Base-by-base conservation (phyloP, 2,888 invertebrate genomes). In the Odontothrips loti region DNA sequence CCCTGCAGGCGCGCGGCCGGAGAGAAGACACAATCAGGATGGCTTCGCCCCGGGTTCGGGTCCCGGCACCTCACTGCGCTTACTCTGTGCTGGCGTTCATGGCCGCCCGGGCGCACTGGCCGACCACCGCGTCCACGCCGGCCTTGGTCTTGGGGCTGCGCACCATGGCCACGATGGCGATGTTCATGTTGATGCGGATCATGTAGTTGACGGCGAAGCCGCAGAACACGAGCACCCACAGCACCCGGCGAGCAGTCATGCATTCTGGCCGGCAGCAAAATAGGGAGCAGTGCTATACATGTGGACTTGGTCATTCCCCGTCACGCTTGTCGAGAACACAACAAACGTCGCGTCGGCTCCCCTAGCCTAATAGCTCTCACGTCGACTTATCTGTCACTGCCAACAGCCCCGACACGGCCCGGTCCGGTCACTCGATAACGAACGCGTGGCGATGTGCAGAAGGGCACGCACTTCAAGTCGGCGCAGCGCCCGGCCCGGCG, bases 171-270 rank as follows among this genome's bases (percentile, higher is more conserved):
- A 93, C 92, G 84, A 93, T 91, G 34, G 92, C 91, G 81, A 93
- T 90, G 85, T 92, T 93, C 81, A 93, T 86, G 86, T 92, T 92
- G 81, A 91, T 90, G 47, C 92, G 88, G 27, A 92, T 87, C 91
- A 92, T 92, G 85, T 93, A 93, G 86, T 93, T 92, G 80, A 92
- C 90, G 9, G 90, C 92, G 84, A 93, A 92, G 20, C 92, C 93
- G 81, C 88, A 87, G 85, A 93, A 92, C 1, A 90, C 90, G 84
- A 92, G 86, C 84, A 90, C 88, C 93, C 93, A 93, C 20, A 93
- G 86, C 20, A 92, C 90, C 63, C 86, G 85, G 80, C 88, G 86
- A 81, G 88, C 88, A 82, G 86, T 75, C 68, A 75, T 23, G 68
- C 68, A 75, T 23, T 23, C 68, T 75, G 34, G 2, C 34, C 34